Evolutionary conservation across 2,797 vertebrate species (phyloP), one percentile per base, ranked within the genome.

Genomic region (Aratinga solstitialis): DNA sequence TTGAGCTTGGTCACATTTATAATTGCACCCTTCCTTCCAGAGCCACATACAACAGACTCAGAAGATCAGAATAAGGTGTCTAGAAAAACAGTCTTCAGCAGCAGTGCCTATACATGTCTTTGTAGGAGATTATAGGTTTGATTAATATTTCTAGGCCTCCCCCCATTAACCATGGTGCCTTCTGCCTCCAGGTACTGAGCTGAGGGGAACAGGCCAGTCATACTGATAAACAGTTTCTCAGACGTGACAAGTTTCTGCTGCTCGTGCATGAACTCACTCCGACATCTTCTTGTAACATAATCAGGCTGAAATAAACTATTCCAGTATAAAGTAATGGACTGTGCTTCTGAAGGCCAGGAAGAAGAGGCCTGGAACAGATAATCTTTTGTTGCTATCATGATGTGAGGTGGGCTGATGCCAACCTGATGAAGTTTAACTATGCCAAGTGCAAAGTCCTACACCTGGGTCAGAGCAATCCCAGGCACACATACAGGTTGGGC

Each of bases 281-380:
- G 59, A 66, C 94, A 95, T 65, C 91, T 90, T 96, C 96, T 87
- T 85, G 96, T 96, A 96, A 97, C 45, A 74, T 96, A 97, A 97
- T 98, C 97, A 96, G 84, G 90, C 95, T 95, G 87, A 97, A 97
- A 97, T 66, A 96, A 97, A 95, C 91, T 91, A 92, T 82, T 94
- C 92, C 90, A 90, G 76, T 81, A 40, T 95, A 95, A 95, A 94
- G 91, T 93, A 97, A 95, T 71, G 97, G 98, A 98, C 97, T 97
- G 97, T 96, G 96, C 98, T 98, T 98, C 98, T 97, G 87, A 92
- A 95, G 93, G 95, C 96, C 96, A 97, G 68, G 47, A 97, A 98
- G 95, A 95, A 97, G 69, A 96, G 93, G 95, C 91, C 93, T 94
- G 67, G 86, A 97, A 98, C 97, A 98, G 98, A 97, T 94, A 76